A percentile compares a stretch with the other conserved stretches of the same genome.
phyloP scores from a whole-genome alignment of 2,113 vertebrate genomes.

The Athene noctua region DNA sequence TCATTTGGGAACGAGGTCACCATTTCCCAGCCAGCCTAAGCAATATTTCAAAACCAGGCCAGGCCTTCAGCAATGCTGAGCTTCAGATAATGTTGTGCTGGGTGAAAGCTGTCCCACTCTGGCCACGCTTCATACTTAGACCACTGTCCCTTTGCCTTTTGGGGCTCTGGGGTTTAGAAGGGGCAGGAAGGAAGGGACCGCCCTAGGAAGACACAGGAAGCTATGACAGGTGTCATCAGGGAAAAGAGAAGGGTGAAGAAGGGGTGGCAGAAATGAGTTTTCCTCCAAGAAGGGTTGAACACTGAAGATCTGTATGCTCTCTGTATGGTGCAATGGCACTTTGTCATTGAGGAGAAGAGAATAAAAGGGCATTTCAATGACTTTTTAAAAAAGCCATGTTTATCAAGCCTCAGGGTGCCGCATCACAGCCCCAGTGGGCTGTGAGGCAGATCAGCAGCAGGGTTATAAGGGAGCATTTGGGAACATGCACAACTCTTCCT shows the following conservation, averaged over 20 bases:
- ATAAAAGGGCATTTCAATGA: not conserved
- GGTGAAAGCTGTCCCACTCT: not conserved
- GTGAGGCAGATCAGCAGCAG: not conserved
- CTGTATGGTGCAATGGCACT: accelerated
- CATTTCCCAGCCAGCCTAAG: accelerated
- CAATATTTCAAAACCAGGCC: not conserved
- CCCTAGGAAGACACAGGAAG: not conserved
- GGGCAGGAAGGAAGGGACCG: not conserved
- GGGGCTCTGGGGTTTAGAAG: not conserved
- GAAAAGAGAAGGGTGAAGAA: not conserved
- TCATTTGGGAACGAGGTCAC: accelerated
- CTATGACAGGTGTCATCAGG: not conserved
- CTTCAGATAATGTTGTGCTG: not conserved
- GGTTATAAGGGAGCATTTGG: not conserved
- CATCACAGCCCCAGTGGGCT: not conserved
- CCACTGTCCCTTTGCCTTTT: not conserved
- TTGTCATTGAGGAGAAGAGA: not conserved
- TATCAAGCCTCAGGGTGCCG: not conserved
- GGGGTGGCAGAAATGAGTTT: not conserved
- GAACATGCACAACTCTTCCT: not conserved
- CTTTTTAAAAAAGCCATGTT: not conserved
- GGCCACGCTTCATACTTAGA: not conserved
- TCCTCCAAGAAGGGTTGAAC: not conserved
- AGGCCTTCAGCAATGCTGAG: not conserved
- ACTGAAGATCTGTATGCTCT: not conserved